Percentiles rank a stretch among this genome's conserved stretches.
Conservation (phyloP, 2,888 invertebrate genomes). For the Cryptops parisi region DNA sequence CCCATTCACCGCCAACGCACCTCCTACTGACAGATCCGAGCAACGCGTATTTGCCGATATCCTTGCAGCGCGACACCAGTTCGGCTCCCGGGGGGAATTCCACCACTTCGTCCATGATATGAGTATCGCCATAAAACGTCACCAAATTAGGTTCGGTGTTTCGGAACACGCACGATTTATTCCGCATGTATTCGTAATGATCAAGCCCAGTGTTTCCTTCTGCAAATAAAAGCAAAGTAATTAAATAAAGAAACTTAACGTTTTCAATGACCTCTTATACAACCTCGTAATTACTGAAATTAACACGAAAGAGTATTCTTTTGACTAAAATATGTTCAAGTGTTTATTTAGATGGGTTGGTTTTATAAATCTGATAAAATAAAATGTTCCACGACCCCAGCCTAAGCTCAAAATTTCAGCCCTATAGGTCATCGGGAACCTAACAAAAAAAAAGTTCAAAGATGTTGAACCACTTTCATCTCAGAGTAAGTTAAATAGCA, state of each 20-base stretch:
- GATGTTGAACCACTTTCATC: too few relatives aligned
- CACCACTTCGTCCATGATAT: constrained; percentile 56
- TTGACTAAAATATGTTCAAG: too few relatives aligned
- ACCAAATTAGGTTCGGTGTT: constrained; percentile 66
- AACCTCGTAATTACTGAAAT: too few relatives aligned
- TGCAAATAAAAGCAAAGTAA: constrained; percentile 13
- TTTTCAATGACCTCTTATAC: too few relatives aligned
- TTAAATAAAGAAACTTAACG: not conserved
- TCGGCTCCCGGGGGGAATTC: constrained; percentile 62
- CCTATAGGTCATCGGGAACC: too few relatives aligned
- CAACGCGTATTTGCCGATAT: constrained; percentile 74
- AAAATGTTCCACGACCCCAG: too few relatives aligned
- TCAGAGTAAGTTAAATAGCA: too few relatives aligned
- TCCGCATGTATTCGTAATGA: constrained; percentile 27
- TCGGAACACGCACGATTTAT: constrained; percentile 57
- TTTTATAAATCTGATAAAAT: too few relatives aligned
- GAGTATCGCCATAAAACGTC: constrained; percentile 63
- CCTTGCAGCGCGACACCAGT: constrained; percentile 54
- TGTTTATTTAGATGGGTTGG: too few relatives aligned
- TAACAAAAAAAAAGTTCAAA: too few relatives aligned
- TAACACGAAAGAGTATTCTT: too few relatives aligned
- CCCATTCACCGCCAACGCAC: constrained; percentile 67
- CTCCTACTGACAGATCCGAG: constrained; percentile 55
- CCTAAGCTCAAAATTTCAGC: too few relatives aligned
- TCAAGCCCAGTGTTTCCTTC: constrained; percentile 16